Percentiles rank a stretch among this genome's conserved stretches.
phyloP scores from a whole-genome alignment of 1,140 invertebrate genomes.

The Ceratosolen solmsi region DNA sequence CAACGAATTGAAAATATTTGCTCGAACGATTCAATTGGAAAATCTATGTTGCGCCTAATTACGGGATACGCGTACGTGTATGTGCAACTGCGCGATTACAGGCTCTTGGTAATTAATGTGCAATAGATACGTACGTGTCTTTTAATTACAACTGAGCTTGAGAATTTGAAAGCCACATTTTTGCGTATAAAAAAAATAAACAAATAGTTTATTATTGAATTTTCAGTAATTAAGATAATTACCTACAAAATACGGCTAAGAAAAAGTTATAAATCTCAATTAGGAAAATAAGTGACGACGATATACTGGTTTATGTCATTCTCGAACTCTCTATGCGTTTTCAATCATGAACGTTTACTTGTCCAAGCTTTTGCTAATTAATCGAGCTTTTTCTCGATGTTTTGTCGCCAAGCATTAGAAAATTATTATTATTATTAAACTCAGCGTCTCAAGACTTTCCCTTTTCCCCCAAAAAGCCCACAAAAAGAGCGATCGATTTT shows the following conservation, averaged over 20 bases:
- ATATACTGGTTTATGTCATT: not conserved
- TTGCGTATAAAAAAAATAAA: not conserved
- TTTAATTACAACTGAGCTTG: not conserved
- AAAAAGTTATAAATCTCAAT: conserved; percentile 5
- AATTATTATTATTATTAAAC: no score
- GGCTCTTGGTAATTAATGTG: not conserved
- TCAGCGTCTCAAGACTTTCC: no score
- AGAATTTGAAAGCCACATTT: not conserved
- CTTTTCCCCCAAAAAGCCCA: no score
- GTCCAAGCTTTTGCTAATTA: no score
- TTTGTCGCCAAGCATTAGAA: no score
- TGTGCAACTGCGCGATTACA: not conserved
- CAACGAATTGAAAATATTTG: not conserved
- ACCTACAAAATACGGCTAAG: not conserved
- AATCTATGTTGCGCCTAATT: not conserved
- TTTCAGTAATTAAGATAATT: not conserved
- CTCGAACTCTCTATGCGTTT: no score
- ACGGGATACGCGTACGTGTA: not conserved
- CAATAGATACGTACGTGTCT: not conserved
- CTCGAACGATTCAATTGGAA: conserved; percentile 9
- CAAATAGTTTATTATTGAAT: not conserved
- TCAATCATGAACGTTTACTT: no score
- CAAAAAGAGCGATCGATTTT: no score
- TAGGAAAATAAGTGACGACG: not conserved
- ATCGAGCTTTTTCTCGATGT: no score